phyloP scores from a whole-genome alignment of 2,888 invertebrate species.

The Temnothorax ravouxi region DNA sequence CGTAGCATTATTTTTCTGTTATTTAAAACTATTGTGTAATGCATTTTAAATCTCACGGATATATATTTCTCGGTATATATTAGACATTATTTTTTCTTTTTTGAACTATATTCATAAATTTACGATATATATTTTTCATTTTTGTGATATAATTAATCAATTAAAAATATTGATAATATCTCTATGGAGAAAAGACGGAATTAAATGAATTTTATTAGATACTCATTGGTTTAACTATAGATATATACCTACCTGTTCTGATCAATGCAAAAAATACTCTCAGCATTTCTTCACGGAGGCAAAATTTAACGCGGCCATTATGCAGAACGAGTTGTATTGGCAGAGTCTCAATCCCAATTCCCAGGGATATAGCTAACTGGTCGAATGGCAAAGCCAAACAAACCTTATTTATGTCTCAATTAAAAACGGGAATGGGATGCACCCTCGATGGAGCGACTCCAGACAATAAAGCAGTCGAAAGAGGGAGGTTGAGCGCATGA shows the following conservation, averaged over 20 bases:
- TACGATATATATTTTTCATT: neutral
- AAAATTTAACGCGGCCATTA: conserved; percentile 85
- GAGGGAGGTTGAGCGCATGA: conserved; percentile 71
- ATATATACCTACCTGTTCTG: conserved; percentile 56
- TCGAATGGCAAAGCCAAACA: conserved; percentile 86
- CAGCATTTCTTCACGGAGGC: conserved; percentile 66
- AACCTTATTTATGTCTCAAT: conserved; percentile 87
- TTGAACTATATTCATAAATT: neutral
- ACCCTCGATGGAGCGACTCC: conserved; percentile 86
- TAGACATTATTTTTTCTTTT: neutral
- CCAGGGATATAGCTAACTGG: conserved; percentile 83
- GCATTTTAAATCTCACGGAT: neutral
- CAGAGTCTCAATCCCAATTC: conserved; percentile 85
- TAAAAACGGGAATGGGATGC: conserved; percentile 86
- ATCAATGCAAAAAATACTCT: conserved; percentile 57
- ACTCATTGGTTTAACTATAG: conserved; percentile 41
- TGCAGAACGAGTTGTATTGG: conserved; percentile 85
- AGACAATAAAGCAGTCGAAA: conserved; percentile 85
- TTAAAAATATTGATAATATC: neutral
- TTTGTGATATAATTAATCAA: neutral
- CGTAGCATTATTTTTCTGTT: neutral
- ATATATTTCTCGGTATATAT: neutral
- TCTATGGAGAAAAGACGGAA: neutral
- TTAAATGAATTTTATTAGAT: conserved; percentile 6
- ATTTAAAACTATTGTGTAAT: neutral